Percentiles rank a stretch among this genome's conserved stretches.
These are phyloP conservation scores for Anthophora plumipes DNA, from an alignment of 2,888 invertebrate genomes.

Conservation along the genomic window DNA sequence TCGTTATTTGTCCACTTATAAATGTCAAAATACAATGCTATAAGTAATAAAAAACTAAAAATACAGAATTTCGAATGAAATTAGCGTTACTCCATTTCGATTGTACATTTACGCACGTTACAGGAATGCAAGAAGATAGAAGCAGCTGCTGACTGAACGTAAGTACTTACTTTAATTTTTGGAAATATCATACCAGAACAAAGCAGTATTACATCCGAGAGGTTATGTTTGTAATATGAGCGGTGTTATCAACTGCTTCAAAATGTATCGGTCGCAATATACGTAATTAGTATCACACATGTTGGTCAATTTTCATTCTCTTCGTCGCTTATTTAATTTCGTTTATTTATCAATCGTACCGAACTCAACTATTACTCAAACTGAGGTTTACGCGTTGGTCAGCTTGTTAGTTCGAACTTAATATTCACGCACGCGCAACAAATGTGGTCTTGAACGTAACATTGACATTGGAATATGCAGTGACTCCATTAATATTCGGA, in stretches of 20 bases:
- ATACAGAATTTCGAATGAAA: background rate
- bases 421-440: background rate
- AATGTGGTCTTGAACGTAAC: background rate
- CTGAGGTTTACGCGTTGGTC: constrained; percentile 17
- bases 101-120: background rate
- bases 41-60: background rate
- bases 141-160: background rate
- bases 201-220: constrained; percentile 14
- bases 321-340: background rate
- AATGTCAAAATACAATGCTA: constrained; percentile 1
- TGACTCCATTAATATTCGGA: too few relatives aligned
- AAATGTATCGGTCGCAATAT: background rate
- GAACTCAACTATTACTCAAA: background rate
- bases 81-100: background rate
- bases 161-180: background rate
- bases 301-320: background rate
- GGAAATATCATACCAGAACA: background rate
- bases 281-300: background rate
- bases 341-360: background rate
- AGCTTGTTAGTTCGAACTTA: background rate
- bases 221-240: constrained; percentile 33
- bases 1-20: background rate
- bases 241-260: background rate
- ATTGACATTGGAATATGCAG: background rate
- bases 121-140: too few relatives aligned